Conservation (phyloP, 2,797 vertebrate species). For the Malacoctenus gilli region DNA sequence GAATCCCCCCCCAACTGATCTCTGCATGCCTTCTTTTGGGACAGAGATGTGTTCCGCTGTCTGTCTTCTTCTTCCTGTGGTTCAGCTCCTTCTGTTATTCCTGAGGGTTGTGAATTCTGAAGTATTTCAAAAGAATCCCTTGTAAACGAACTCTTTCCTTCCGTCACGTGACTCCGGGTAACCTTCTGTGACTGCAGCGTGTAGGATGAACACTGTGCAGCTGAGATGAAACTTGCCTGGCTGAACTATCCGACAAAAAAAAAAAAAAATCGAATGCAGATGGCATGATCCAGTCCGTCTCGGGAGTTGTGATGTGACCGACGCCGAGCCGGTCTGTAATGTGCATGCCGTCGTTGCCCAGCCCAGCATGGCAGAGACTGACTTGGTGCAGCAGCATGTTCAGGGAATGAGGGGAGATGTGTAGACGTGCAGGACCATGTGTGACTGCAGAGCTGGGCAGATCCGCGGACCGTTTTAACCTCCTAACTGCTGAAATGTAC, state of each 20-base stretch:
- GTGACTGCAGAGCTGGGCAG: conserved; percentile 60
- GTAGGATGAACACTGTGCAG: conserved; percentile 44
- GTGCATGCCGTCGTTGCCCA: conserved; percentile 78
- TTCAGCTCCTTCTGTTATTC: conserved; percentile 23
- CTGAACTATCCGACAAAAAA: conserved; percentile 38
- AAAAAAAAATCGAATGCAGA: conserved; percentile 54
- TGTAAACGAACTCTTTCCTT: conserved; percentile 25
- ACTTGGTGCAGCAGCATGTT: conserved; percentile 79
- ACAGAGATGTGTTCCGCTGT: conserved; percentile 16
- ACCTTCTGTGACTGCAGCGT: conserved; percentile 22
- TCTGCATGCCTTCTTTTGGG: conserved; percentile 52
- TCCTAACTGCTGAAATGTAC: conserved; percentile 76
- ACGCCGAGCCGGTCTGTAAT: conserved; percentile 54
- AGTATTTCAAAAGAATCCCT: conserved; percentile 31
- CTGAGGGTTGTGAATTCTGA: conserved; percentile 33
- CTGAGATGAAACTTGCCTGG: conserved; percentile 42
- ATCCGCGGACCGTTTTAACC: conserved; percentile 78
- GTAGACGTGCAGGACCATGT: conserved; percentile 47
- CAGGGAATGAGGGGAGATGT: conserved; percentile 60
- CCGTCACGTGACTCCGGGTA: conserved; percentile 19
- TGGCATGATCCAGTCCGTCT: conserved; percentile 68
- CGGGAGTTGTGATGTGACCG: conserved; percentile 35
- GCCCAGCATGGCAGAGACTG: conserved; percentile 71
- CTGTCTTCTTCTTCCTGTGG: conserved; percentile 40
- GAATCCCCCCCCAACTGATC: conserved; percentile 20